These are phyloP conservation scores for Ficedula albicollis DNA, from an alignment of 2,797 vertebrate species.

Conservation along the genomic window DNA sequence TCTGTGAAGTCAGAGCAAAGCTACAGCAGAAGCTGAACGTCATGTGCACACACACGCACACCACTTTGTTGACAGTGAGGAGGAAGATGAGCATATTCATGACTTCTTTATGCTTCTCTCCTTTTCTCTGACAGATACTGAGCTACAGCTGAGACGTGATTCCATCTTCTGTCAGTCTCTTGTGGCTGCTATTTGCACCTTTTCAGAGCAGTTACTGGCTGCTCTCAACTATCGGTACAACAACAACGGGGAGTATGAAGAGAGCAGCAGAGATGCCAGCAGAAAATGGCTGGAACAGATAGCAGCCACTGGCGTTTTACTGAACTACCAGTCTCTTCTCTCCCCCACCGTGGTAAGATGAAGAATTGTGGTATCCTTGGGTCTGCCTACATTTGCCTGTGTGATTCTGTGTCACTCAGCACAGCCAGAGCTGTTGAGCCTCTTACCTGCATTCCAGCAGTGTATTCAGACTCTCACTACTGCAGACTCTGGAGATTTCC, in stretches of 20 bases:
- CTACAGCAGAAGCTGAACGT: not conserved
- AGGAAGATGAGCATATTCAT: not conserved
- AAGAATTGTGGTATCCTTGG: not conserved
- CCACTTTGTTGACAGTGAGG: not conserved
- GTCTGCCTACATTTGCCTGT: not conserved
- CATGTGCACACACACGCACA: too few species aligned
- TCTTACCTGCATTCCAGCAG: not conserved
- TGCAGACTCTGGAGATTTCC: not conserved
- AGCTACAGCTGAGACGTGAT: conserved; percentile 91
- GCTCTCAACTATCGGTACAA: conserved; percentile 92
- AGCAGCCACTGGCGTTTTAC: conserved; percentile 86
- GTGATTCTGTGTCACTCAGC: not conserved
- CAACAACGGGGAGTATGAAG: conserved; percentile 95
- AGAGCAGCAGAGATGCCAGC: conserved; percentile 94
- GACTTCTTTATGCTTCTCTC: not conserved
- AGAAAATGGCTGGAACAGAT: conserved; percentile 98
- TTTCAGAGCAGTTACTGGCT: conserved; percentile 91
- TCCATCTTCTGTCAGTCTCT: conserved; percentile 94
- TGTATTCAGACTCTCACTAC: not conserved
- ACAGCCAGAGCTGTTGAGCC: not conserved
- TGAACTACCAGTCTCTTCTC: conserved; percentile 93
- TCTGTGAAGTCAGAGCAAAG: not conserved
- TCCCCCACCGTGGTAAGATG: conserved; percentile 84
- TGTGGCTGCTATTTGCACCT: conserved; percentile 88
- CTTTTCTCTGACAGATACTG: conserved; percentile 82